Base-by-base conservation (phyloP, 2,113 vertebrate species). In the Anguilla rostrata region DNA sequence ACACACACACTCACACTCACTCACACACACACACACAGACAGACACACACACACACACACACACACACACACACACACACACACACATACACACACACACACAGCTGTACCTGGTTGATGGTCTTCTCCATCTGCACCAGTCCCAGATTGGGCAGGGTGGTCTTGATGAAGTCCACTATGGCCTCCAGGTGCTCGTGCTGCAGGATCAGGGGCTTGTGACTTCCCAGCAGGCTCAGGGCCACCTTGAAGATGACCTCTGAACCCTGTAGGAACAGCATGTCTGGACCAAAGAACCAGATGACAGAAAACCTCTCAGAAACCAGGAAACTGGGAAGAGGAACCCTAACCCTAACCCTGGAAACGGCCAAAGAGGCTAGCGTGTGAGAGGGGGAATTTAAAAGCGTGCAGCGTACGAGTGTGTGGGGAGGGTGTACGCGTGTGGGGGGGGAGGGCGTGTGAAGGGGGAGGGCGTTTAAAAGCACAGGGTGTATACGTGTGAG, bases 71-170 rank as follows among this genome's bases (percentile, higher is more conserved):
- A 34, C 22, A 39, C 46, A 81, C 16, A 39, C 71, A 78, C 63
- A 75, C 63, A 78, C 63, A 34, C 40, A n/a, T 39, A 86, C 66
- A 49, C 87, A 71, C 2, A 75, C 83, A n/a, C 78, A 40, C 78
- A 18, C 22, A 34, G 60, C 46, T 26, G 39, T 95, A 99, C 98
- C 97, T 99, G 98, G 92, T 93, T 98, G 92, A 99, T 99, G 83
- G 98, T 99, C 93, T 99, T 98, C 92, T 99, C 98, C 98, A 99
- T 98, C 91, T 99, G 98, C 85, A 99, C 97, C 91, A 99, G 94
- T 81, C 98, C 97, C 88, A 99, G 89, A 92, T 98, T 99, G 88
- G 98, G 98, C 0, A 99, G 95, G 18, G 96, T 97, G 90, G 92
- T 97, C 94, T 99, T 99, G 91, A 99, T 98, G 91, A 99, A 98